Percentiles rank a stretch among this genome's conserved stretches.
Conservation (phyloP, 1,140 invertebrate genomes). For the Phthorimaea operculella region DNA sequence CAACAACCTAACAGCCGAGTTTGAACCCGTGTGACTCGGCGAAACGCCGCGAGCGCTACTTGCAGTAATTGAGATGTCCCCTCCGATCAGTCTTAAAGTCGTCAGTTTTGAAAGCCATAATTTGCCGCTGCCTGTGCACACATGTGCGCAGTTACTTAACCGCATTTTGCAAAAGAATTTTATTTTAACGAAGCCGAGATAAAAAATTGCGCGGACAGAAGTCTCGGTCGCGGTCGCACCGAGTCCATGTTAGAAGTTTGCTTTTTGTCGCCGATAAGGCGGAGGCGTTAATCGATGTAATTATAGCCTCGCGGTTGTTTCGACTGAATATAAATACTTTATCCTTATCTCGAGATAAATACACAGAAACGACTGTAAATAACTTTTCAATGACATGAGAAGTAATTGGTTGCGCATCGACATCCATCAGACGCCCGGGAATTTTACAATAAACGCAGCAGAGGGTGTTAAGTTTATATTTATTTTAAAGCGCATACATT, state of each 20-base stretch:
- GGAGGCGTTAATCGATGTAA: conserved; percentile 17
- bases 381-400: conserved; percentile 47
- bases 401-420: conserved; percentile 50
- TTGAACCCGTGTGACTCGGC: background rate
- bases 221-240: background rate
- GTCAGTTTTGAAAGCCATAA: background rate
- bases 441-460: background rate
- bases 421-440: conserved; percentile 31
- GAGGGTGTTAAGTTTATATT: background rate
- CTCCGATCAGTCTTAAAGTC: conserved; percentile 1
- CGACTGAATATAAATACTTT: conserved; percentile 24
- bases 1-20: background rate
- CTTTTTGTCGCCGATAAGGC: conserved; percentile 4
- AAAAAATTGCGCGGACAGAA: background rate
- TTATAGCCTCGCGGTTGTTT: conserved; percentile 17
- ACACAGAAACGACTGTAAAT: conserved; percentile 48
- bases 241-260: background rate
- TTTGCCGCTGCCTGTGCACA: background rate
- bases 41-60: background rate
- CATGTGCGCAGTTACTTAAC: background rate
- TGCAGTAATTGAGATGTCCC: background rate
- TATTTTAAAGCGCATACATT: background rate
- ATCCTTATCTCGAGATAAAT: conserved; percentile 47
- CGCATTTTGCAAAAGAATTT: background rate
- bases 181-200: background rate